Evolutionary conservation across 2,888 invertebrate species (phyloP), one percentile per base, ranked within the genome.

Genomic region (Callyntrura guangdongensis): DNA sequence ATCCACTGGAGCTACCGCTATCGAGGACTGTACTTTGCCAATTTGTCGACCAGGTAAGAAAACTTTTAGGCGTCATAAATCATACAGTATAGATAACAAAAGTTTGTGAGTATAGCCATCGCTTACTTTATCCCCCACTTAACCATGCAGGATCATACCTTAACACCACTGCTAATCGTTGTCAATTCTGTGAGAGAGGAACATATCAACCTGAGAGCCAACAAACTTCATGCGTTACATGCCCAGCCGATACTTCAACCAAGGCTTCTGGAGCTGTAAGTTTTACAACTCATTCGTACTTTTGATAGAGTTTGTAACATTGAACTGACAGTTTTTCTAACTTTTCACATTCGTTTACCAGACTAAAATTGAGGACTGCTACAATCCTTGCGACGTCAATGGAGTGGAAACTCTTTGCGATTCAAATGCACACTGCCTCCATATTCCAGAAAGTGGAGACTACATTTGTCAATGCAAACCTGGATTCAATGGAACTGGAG

Each of bases 401-500:
- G 97, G 97, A 59, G 96, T 97, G 0, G 97, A 97, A 94, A 97
- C 97, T 95, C 97, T 98, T 94, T 99, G 99, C 94, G 98, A 98
- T 95, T 95, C 96, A 0, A 98, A 98, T 95, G 98, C 98, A 0
- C 97, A 97, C 94, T 99, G 98, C 94, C 96, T 98, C 6, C 96
- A 98, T 92, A 97, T 97, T 83, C 97, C 97, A 0, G 98, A 98
- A 95, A 97, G 97, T 99, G 98, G 98, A 92, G 99, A 99, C 95
- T 99, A 99, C 95, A 97, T 96, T 93, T 99, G 99, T 94, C 96
- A 97, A 11, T 99, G 99, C 95, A 98, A 99, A 12, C 96, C 97
- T 56, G 99, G 99, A 49, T 99, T 97, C 95, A 98, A 98, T 94
- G 98, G 98, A 93, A 98, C 98, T 22, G 98, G 98, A 87, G 96